Conservation (phyloP, 2,113 vertebrate genomes). For the Hippocampus comes region DNA sequence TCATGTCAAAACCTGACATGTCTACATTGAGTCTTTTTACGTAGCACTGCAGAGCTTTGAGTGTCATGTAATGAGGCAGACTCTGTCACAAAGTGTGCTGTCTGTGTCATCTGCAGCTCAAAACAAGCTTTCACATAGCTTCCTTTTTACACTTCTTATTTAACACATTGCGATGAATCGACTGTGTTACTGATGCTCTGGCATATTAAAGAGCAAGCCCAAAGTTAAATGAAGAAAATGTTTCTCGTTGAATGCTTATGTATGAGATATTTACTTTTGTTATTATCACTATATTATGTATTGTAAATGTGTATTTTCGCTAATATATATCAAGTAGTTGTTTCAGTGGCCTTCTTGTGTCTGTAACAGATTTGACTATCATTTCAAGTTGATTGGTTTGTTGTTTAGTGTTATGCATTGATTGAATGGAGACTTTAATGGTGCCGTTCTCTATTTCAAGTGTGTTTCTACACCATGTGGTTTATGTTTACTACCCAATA, state of each 20-base stretch:
- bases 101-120: background rate
- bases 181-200: constrained; percentile 21
- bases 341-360: constrained; percentile 6
- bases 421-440: constrained; percentile 10
- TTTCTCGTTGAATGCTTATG: constrained; percentile 24
- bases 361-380: constrained; percentile 9
- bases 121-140: constrained; percentile 7
- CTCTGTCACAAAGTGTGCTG: background rate
- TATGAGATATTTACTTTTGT: constrained; percentile 21
- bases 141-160: constrained; percentile 33
- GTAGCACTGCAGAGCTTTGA: background rate
- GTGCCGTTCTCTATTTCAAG: constrained; percentile 20
- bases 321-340: constrained; percentile 6
- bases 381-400: constrained; percentile 7
- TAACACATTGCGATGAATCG: constrained; percentile 4
- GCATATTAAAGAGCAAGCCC: constrained; percentile 17
- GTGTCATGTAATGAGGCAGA: constrained; percentile 23
- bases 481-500: background rate
- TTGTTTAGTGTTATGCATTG: constrained; percentile 20
- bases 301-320: constrained; percentile 27
- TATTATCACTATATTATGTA: constrained; percentile 22
- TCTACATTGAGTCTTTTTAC: constrained; percentile 10
- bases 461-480: background rate
- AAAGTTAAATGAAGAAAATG: constrained; percentile 19
- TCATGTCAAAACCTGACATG: background rate